Conservation (phyloP, 2,797 vertebrate species). For the Clarias laeviceps region DNA sequence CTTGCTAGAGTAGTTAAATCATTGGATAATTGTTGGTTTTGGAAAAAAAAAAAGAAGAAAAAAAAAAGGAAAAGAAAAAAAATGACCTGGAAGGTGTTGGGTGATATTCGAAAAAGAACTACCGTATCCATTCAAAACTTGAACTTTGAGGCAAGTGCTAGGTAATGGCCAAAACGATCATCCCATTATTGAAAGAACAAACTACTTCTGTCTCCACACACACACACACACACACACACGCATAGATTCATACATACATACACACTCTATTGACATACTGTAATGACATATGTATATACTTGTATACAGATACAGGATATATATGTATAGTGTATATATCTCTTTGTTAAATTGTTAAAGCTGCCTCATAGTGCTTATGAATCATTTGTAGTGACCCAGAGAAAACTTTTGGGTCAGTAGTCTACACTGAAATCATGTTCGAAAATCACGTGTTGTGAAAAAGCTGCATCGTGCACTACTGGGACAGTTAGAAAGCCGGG, state of each 20-base stretch:
- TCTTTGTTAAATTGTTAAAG: conserved; percentile 57
- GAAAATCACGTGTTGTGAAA: conserved; percentile 5
- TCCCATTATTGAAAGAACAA: conserved; percentile 55
- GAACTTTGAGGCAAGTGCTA: conserved; percentile 72
- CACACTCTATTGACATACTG: conserved; percentile 46
- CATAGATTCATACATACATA: not conserved
- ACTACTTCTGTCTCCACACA: conserved; percentile 30
- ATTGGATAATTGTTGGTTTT: conserved; percentile 83
- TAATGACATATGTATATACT: conserved; percentile 61
- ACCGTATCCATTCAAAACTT: conserved; percentile 70
- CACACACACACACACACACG: conserved; percentile 3
- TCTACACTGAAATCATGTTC: conserved; percentile 50
- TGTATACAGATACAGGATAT: conserved; percentile 62
- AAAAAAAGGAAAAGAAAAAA: conserved; percentile 62
- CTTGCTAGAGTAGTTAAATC: conserved; percentile 85
- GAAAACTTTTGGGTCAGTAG: conserved; percentile 46
- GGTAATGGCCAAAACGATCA: conserved; percentile 66
- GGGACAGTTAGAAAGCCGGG: conserved; percentile 27
- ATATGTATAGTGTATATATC: conserved; percentile 61
- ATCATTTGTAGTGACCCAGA: conserved; percentile 50
- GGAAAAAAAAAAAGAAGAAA: conserved; percentile 52
- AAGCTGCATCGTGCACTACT: conserved; percentile 27
- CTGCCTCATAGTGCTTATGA: conserved; percentile 51
- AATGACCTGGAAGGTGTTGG: conserved; percentile 88
- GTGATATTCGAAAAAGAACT: conserved; percentile 69